Base-by-base conservation (phyloP, 2,888 invertebrate genomes). In the Nymphalis urticae region DNA sequence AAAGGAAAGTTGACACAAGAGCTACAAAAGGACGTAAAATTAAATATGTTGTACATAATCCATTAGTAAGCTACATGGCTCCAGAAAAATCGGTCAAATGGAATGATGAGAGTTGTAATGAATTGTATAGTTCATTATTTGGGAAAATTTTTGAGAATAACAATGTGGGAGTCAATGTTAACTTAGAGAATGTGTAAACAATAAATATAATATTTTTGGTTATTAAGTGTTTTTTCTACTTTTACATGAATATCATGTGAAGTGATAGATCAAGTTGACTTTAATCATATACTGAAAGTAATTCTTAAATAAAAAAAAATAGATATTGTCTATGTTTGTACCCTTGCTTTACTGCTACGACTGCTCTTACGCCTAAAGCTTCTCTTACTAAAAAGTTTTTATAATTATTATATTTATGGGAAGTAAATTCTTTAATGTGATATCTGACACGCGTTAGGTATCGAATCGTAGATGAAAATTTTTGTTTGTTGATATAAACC, bases 1-100 rank as follows among this genome's bases (percentile, higher is more conserved):
- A 98, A 85, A 95, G 96, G 75, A 97, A 97, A 86, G 96, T 98
- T 1, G 99, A 99, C 82, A 98, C 97, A 0, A 95, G 95, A 84
- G 98, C 98, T 0, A 98, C 98, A 7, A 99, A 99, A 89, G 99
- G 98, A 0, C 94, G 99, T 69, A 97, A 97, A 88, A 94, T 98
- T 63, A 94, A 97, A 81, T 98, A 97, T 86, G 95, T 95, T 70
- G 95, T 97, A 1, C 97, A 97, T 83, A 95, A 96, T 64, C 96
- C 97, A 82, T 87, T 98, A 63, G 95, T 98, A 0, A 98, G 97
- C 89, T 98, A 96, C 83, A 97, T 98, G 97, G 97, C 97, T 1
- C 96, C 98, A 0, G 95, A 96, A 75, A 93, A 94, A 58, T 89
- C 92, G 69, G 88, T 85, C 17, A 89, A 90, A 0, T 97, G 97